These are phyloP conservation scores for Cheumatopsyche charites DNA, from an alignment of 1,140 invertebrate genomes.

Conservation along the genomic window DNA sequence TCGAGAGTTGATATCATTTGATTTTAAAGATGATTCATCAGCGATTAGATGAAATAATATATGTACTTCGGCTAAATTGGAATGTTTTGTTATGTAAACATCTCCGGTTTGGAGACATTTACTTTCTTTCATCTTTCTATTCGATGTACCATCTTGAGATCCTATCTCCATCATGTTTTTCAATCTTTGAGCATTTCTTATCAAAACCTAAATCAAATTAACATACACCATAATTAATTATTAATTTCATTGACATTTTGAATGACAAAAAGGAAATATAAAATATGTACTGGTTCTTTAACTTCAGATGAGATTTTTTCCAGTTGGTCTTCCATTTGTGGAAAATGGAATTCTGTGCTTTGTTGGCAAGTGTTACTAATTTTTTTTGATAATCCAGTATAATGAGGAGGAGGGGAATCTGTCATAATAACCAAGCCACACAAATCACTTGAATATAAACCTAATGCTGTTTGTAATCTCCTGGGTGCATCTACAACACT, in stretches of 20 bases:
- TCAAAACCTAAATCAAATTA: slow-evolving; percentile 49
- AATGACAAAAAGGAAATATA: neutral
- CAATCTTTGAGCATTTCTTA: slow-evolving; percentile 52
- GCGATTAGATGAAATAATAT: slow-evolving; percentile 93
- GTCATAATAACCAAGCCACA: slow-evolving; percentile 79
- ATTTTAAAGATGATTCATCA: slow-evolving; percentile 72
- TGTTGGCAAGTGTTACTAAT: slow-evolving; percentile 65
- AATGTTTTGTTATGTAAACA: slow-evolving; percentile 94
- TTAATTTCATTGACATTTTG: neutral
- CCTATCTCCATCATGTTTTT: slow-evolving; percentile 41
- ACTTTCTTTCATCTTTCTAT: slow-evolving; percentile 47
- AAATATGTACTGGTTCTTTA: slow-evolving; percentile 53
- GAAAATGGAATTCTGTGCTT: slow-evolving; percentile 90
- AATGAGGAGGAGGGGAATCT: slow-evolving; percentile 47
- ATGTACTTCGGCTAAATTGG: slow-evolving; percentile 93
- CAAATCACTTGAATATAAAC: slow-evolving; percentile 89
- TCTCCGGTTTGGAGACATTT: slow-evolving; percentile 80
- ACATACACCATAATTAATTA: neutral
- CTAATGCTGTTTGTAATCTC: slow-evolving; percentile 90
- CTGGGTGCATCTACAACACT: slow-evolving; percentile 63
- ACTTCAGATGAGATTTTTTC: slow-evolving; percentile 71
- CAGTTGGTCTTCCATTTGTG: slow-evolving; percentile 84
- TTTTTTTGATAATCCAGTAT: slow-evolving; percentile 49
- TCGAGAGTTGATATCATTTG: slow-evolving; percentile 88
- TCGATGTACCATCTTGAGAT: slow-evolving; percentile 30